Percentiles rank a stretch among this genome's conserved stretches.
Conservation (phyloP, 2,797 vertebrate genomes). For the Harpagifer antarcticus region DNA sequence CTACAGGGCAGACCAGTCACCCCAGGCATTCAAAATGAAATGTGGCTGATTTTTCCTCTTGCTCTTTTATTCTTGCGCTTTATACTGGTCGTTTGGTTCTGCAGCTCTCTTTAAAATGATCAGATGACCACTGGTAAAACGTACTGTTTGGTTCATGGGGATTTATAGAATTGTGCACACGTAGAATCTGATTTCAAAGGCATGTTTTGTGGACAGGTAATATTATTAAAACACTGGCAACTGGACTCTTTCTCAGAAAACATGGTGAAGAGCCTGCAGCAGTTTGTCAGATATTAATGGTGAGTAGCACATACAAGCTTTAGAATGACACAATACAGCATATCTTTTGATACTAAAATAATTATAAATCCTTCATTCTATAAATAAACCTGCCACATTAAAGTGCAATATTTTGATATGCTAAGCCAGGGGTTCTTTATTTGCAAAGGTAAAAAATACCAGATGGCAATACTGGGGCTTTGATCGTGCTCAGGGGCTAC, state of each 20-base stretch:
- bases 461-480: slow-evolving; percentile 66
- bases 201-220: slow-evolving; percentile 45
- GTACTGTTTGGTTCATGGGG: slow-evolving; percentile 64
- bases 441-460: slow-evolving; percentile 53
- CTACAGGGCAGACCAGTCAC: slow-evolving; percentile 32
- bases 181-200: slow-evolving; percentile 32
- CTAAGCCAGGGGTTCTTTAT: slow-evolving; percentile 60
- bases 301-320: slow-evolving; percentile 37
- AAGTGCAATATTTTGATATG: slow-evolving; percentile 64
- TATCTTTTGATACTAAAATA: slow-evolving; percentile 70
- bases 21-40: slow-evolving; percentile 18
- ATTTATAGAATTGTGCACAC: slow-evolving; percentile 61
- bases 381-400: slow-evolving; percentile 68
- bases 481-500: slow-evolving; percentile 62
- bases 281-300: slow-evolving; percentile 54
- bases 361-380: slow-evolving; percentile 62
- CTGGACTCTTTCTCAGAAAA: slow-evolving; percentile 19
- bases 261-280: slow-evolving; percentile 43
- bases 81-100: neutral
- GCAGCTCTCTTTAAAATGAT: slow-evolving; percentile 48
- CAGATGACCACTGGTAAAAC: slow-evolving; percentile 41
- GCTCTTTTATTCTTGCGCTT: slow-evolving; percentile 6
- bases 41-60: slow-evolving; percentile 3
- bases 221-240: slow-evolving; percentile 38
- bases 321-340: slow-evolving; percentile 46